Evolutionary conservation across 2,888 invertebrate species (phyloP).

Genomic region (Drosophila neonasuta): DNA sequence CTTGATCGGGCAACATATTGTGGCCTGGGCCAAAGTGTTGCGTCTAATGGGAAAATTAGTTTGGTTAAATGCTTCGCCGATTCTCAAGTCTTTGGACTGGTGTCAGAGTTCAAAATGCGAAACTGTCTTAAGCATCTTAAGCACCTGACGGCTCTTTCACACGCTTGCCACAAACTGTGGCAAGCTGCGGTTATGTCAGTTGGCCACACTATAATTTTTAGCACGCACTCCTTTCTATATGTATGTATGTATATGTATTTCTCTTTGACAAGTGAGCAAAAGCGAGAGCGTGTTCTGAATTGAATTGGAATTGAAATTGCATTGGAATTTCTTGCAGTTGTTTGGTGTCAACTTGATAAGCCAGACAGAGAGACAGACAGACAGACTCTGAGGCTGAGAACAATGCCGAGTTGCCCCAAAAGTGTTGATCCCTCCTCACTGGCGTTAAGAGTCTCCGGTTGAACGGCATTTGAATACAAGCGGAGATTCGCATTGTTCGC

Average conservation of each 20-base stretch:
- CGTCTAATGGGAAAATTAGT: constrained; percentile 72
- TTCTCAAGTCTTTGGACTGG: constrained; percentile 1
- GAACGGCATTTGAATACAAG: constrained; percentile 16
- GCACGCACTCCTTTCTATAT: constrained; percentile 51
- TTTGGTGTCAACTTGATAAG: constrained; percentile 81
- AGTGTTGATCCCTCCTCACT: constrained; percentile 32
- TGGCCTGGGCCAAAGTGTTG: constrained; percentile 64
- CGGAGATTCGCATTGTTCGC: constrained; percentile 1
- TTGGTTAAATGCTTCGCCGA: constrained; percentile 66
- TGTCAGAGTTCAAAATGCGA: constrained; percentile 40
- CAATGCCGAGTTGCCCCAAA: constrained; percentile 53
- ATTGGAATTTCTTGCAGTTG: constrained; percentile 80
- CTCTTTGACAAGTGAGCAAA: constrained; percentile 8
- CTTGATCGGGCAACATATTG: constrained; percentile 55
- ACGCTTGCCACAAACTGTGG: constrained; percentile 53
- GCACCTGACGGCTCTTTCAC: constrained; percentile 70
- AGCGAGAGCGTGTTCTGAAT: constrained; percentile 46
- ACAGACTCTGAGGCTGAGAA: constrained; percentile 41
- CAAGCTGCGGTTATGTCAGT: constrained; percentile 69
- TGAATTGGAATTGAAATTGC: constrained; percentile 68
- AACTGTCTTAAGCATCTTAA: constrained; percentile 34
- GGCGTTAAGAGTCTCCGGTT: constrained; percentile 48
- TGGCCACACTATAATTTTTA: constrained; percentile 68
- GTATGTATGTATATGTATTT: too few relatives aligned
- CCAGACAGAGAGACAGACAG: constrained; percentile 47